A percentile compares a stretch with the other conserved stretches of the same genome.
phyloP scores from a whole-genome alignment of 1,140 invertebrate species.

The Dendroctonus ponderosae region DNA sequence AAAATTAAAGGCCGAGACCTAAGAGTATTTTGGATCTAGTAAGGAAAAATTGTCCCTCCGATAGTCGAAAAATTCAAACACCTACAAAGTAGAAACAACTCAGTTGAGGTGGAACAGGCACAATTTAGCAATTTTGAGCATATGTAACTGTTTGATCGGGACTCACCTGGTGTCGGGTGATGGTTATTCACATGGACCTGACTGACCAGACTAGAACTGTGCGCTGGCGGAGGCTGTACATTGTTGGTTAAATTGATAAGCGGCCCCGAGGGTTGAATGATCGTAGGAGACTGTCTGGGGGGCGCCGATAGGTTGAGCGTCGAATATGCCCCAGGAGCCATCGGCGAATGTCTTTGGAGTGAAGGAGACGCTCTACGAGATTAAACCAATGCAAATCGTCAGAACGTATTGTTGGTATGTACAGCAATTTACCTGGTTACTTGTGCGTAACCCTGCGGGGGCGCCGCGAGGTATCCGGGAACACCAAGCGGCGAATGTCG shows the following conservation, averaged over 20 bases:
- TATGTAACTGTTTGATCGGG: no score
- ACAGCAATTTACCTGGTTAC: slow-evolving; percentile 16
- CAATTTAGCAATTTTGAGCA: no score
- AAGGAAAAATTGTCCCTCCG: no score
- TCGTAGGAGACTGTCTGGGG: slow-evolving; percentile 39
- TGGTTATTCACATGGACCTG: no score
- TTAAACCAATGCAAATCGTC: neutral
- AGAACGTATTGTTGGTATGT: neutral
- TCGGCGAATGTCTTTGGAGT: slow-evolving; percentile 47
- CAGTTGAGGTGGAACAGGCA: no score
- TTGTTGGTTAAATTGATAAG: slow-evolving; percentile 42
- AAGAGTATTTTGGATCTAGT: no score
- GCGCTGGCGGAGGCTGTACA: slow-evolving; percentile 37
- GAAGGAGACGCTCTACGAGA: slow-evolving; percentile 37
- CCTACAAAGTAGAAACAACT: no score
- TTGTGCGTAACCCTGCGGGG: slow-evolving; percentile 16
- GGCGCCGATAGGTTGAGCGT: slow-evolving; percentile 44
- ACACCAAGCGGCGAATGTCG: slow-evolving; percentile 40
- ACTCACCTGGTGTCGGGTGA: no score
- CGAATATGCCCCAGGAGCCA: slow-evolving; percentile 37
- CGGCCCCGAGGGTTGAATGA: slow-evolving; percentile 48
- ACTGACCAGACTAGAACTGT: slow-evolving; percentile 13
- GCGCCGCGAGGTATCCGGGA: neutral
- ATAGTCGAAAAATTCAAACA: no score
- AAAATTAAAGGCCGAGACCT: no score